Percentiles rank a stretch among this genome's conserved stretches.
Evolutionary conservation across 2,888 invertebrate genomes (phyloP).

Genomic region (Steinernema scapterisci): DNA sequence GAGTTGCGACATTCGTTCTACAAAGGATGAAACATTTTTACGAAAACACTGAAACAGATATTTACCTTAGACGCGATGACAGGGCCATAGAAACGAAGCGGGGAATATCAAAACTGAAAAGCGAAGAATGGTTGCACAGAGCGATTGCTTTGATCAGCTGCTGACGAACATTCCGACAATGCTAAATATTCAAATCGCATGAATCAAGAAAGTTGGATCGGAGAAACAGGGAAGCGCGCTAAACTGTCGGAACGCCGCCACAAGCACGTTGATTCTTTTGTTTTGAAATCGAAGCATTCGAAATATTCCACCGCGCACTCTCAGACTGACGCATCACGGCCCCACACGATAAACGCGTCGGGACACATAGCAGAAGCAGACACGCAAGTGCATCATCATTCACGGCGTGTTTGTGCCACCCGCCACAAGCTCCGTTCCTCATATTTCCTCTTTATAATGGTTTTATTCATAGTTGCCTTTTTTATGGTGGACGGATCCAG

Average conservation of each 20-base stretch:
- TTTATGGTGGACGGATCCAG: no score
- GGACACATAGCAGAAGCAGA: background rate
- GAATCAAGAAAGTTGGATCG: background rate
- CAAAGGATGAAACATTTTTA: constrained; percentile 4
- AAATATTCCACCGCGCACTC: no score
- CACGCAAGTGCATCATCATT: no score
- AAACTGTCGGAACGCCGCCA: no score
- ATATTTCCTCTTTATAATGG: no score
- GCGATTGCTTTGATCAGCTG: background rate
- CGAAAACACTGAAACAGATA: no score
- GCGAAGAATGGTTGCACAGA: background rate
- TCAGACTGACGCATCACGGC: background rate
- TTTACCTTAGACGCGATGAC: constrained; percentile 8
- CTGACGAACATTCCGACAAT: background rate
- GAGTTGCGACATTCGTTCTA: constrained; percentile 55
- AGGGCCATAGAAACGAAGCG: background rate
- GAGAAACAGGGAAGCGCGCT: no score
- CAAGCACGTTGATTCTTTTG: no score
- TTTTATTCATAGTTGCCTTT: no score
- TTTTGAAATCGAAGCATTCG: no score
- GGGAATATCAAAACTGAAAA: background rate
- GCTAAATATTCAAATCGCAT: background rate
- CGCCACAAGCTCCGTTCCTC: no score
- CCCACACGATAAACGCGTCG: background rate
- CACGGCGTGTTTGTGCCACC: no score